phyloP scores from a whole-genome alignment of 2,888 invertebrate species.

The Drosophila recens region DNA sequence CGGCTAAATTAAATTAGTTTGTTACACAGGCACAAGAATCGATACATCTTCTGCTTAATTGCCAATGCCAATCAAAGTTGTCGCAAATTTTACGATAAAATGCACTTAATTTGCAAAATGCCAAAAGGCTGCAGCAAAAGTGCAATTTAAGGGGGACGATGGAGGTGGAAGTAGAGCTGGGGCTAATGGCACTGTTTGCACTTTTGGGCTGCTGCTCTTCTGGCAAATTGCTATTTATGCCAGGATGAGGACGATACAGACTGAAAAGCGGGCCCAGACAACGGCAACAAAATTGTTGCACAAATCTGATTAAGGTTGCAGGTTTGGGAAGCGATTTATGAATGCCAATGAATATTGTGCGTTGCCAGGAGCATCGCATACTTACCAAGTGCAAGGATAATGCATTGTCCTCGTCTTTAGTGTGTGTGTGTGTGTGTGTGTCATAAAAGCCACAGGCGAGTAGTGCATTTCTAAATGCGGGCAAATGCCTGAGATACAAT shows the following conservation, averaged over 20 bases:
- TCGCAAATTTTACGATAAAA: conserved; percentile 49
- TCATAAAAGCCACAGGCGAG: conserved; percentile 30
- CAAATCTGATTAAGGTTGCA: conserved; percentile 73
- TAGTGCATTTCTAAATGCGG: conserved; percentile 13
- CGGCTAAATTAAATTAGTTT: conserved; percentile 39
- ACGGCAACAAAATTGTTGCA: conserved; percentile 57
- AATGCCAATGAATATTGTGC: conserved; percentile 44
- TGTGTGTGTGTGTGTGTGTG: not conserved
- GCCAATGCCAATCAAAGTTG: conserved; percentile 55
- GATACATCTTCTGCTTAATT: conserved; percentile 39
- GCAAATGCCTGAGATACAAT: conserved; percentile 18
- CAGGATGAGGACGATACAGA: conserved; percentile 7
- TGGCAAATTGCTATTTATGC: conserved; percentile 67
- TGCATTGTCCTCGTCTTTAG: not conserved
- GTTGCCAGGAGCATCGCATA: conserved; percentile 15
- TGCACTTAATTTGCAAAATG: conserved; percentile 52
- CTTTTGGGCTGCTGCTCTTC: conserved; percentile 25
- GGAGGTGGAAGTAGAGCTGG: not conserved
- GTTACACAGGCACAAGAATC: conserved; percentile 17
- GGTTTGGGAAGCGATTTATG: conserved; percentile 69
- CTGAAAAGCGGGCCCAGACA: conserved; percentile 16
- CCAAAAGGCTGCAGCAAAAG: conserved; percentile 12
- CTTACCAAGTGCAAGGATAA: conserved; percentile 32
- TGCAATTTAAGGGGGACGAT: not conserved
- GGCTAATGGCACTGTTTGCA: conserved; percentile 11